Evolutionary conservation across 2,113 vertebrate genomes (phyloP), one percentile per base, ranked within the genome.

Genomic region (Corydoras sp.): DNA sequence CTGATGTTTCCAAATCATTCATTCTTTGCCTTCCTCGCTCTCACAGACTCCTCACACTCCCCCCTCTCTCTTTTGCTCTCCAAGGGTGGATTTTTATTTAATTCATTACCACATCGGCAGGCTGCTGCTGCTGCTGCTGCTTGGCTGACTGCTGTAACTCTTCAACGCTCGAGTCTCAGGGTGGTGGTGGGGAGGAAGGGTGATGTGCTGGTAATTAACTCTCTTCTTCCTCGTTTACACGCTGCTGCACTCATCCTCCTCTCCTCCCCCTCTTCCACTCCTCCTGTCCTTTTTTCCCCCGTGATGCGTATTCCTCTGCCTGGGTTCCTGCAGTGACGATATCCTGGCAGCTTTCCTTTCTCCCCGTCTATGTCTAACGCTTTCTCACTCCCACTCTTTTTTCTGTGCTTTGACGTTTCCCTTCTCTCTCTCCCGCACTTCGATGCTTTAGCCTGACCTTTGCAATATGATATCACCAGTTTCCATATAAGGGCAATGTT

Each of bases 401-500:
- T 76, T 73, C 79, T 50, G 62, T 50, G 82, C 78, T 81, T 72
- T 11, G 56, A 31, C 43, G 18, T 58, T 64, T 30, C 68, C 18
- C 58, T 72, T 68, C 65, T 63, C 63, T 65, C 65, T 81, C 78
- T 76, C 74, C 79, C 53, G 62, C 53, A 83, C 78, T 81, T 72
- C 14, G 56, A 31, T 53, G 18, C 77, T 79, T 75, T 74, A 83
- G 74, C 73, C 87, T 88, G 90, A 91, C 90, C 89, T 91, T 90
- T 91, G 89, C 88, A 89, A 90, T 79, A 84, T 73, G 86, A 92
- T 89, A 88, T 81, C 82, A 83, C 76, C 62, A 68, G 65, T 85
- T 77, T 85, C 88, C 89, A 83, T 88, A 89, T 89, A 90, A 83
- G 89, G 89, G 81, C 83, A 83, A 76, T 74, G 93, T 93, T 91